Percentiles rank a stretch among this genome's conserved stretches.
Conservation (phyloP, 2,113 vertebrate genomes). For the Neotoma lepida region DNA sequence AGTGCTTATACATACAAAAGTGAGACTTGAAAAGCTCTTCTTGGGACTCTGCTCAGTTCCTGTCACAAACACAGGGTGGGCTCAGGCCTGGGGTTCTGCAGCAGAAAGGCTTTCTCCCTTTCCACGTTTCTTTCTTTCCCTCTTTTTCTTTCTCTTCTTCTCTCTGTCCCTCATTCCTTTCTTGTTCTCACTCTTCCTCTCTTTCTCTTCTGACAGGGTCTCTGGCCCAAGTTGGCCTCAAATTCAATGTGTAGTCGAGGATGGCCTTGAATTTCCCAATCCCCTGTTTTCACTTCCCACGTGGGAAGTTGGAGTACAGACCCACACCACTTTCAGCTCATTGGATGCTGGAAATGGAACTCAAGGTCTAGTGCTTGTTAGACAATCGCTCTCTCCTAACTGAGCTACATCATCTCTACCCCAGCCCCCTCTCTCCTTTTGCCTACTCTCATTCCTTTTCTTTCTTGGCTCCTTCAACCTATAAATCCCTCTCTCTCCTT, state of each 20-base stretch:
- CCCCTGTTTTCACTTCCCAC: background rate
- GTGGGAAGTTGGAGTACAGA: background rate
- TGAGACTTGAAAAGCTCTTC: background rate
- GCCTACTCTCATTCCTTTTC: background rate
- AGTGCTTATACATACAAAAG: constrained; percentile 2
- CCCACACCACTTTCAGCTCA: background rate
- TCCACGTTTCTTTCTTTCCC: background rate
- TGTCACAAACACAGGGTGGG: constrained; percentile 1
- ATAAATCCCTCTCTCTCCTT: background rate
- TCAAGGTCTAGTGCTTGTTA: too few relatives aligned
- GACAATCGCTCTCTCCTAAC: background rate
- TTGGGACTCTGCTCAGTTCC: background rate
- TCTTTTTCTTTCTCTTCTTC: too few relatives aligned
- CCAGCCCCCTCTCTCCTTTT: accelerated
- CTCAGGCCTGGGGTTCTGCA: background rate
- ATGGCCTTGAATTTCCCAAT: background rate
- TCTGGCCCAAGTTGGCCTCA: background rate
- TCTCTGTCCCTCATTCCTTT: background rate
- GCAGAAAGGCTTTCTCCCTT: background rate
- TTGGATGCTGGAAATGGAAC: background rate
- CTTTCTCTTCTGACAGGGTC: background rate
- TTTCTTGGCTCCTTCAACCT: background rate
- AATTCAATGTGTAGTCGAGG: background rate
- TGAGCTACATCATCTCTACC: background rate
- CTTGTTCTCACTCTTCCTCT: background rate